Percentiles rank a stretch among this genome's conserved stretches.
phyloP scores from a whole-genome alignment of 1,140 invertebrate genomes.

The Helicoverpa armigera region DNA sequence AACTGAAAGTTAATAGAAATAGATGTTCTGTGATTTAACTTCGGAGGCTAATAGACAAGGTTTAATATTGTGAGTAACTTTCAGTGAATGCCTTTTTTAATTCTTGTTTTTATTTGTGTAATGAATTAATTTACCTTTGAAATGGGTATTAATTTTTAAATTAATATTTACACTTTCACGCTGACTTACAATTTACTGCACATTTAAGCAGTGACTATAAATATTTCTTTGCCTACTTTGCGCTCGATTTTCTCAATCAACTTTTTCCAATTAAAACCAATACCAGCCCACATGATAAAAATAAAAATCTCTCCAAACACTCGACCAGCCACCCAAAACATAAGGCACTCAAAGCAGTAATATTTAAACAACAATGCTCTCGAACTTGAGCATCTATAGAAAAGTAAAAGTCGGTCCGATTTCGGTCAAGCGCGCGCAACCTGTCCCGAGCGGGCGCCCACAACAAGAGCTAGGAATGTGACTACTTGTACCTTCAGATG shows the following conservation, averaged over 20 bases:
- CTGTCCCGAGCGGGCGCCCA: conserved; percentile 28
- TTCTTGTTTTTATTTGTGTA: too few relatives aligned
- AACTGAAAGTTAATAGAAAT: not conserved
- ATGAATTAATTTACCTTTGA: too few relatives aligned
- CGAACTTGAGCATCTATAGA: conserved; percentile 35
- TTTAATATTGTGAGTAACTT: not conserved
- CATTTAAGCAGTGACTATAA: too few relatives aligned
- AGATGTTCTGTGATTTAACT: not conserved
- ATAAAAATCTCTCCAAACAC: conserved; percentile 25
- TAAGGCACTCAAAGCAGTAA: conserved; percentile 1
- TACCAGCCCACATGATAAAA: not conserved
- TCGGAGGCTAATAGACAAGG: not conserved
- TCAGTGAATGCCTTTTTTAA: too few relatives aligned
- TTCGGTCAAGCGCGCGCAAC: conserved; percentile 44
- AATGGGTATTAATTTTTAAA: not conserved
- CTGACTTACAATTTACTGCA: too few relatives aligned
- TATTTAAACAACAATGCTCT: conserved; percentile 10
- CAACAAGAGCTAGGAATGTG: conserved; percentile 15
- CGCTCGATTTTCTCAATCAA: not conserved
- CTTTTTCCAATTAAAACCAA: not conserved
- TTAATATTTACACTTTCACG: not conserved
- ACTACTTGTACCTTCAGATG: conserved; percentile 11
- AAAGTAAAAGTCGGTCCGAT: conserved; percentile 46
- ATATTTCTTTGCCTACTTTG: too few relatives aligned
- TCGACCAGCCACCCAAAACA: not conserved